These are phyloP conservation scores for Leptogaster cylindrica DNA, from an alignment of 2,888 invertebrate genomes.

Conservation along the genomic window DNA sequence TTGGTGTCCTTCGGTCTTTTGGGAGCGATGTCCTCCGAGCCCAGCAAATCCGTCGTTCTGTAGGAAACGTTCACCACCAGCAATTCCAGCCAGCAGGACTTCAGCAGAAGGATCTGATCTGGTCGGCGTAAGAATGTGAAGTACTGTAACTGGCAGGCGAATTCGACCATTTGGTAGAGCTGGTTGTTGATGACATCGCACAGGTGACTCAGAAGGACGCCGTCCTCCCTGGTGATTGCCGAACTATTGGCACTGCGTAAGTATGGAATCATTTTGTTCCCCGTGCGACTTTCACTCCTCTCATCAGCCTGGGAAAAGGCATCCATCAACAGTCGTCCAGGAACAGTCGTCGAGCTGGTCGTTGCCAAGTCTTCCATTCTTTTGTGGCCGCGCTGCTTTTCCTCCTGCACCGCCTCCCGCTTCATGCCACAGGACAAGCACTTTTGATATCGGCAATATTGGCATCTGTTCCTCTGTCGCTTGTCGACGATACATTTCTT, in stretches of 20 bases:
- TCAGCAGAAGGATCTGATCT: slow-evolving; percentile 88
- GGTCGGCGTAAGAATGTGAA: slow-evolving; percentile 89
- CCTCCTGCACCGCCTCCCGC: slow-evolving; percentile 95
- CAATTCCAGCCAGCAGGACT: slow-evolving; percentile 96
- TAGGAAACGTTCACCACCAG: slow-evolving; percentile 93
- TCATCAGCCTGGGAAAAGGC: slow-evolving; percentile 89
- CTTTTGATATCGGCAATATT: slow-evolving; percentile 98
- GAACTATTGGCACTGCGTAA: slow-evolving; percentile 67
- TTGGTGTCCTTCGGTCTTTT: slow-evolving; percentile 63
- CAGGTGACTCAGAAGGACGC: slow-evolving; percentile 67
- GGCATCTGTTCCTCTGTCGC: slow-evolving; percentile 94
- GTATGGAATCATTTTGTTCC: slow-evolving; percentile 59
- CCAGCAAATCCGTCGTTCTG: slow-evolving; percentile 79
- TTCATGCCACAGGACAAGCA: slow-evolving; percentile 98
- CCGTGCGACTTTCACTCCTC: slow-evolving; percentile 61
- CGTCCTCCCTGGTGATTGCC: slow-evolving; percentile 65
- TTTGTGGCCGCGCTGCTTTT: slow-evolving; percentile 80
- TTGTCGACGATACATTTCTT: slow-evolving; percentile 96
- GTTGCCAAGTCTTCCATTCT: no score
- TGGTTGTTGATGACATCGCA: slow-evolving; percentile 91
- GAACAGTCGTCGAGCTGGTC: slow-evolving; percentile 53
- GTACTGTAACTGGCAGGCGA: slow-evolving; percentile 97
- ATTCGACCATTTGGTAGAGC: slow-evolving; percentile 91
- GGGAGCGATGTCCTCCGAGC: slow-evolving; percentile 64
- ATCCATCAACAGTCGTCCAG: slow-evolving; percentile 61